phyloP scores from a whole-genome alignment of 2,113 vertebrate species.

The Hemiprocne comata region DNA sequence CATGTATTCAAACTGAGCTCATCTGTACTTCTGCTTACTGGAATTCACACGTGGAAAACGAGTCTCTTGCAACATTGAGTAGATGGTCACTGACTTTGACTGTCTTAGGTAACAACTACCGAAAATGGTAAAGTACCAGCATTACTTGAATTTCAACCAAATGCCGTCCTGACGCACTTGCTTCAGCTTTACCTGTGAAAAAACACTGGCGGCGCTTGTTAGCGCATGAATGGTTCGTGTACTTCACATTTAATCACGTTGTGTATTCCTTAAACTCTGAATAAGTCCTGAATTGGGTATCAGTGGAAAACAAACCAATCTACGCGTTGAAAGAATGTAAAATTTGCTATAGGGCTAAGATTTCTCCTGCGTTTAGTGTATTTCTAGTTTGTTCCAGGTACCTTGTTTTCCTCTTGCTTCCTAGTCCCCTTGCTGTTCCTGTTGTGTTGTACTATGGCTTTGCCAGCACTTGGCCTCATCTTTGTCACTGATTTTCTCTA shows the following conservation, averaged over 20 bases:
- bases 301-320: not conserved
- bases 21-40: not conserved
- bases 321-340: not conserved
- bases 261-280: not conserved
- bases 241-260: not conserved
- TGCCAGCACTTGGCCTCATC: not conserved
- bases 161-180: not conserved
- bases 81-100: not conserved
- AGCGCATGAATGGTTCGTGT: not conserved
- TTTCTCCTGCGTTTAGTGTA: not conserved
- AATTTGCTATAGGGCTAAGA: not conserved
- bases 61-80: not conserved
- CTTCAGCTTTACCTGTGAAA: not conserved
- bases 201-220: not conserved
- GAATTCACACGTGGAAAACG: constrained; percentile 30
- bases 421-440: not conserved
- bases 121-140: not conserved
- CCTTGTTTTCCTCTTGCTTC: not conserved
- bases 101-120: not conserved
- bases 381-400: not conserved
- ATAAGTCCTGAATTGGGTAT: not conserved
- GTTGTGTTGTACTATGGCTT: not conserved
- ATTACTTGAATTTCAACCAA: not conserved
- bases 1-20: not conserved
- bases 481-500: not conserved